Percentiles rank a stretch among this genome's conserved stretches.
phyloP scores from a whole-genome alignment of 1,140 invertebrate genomes.

The Drosophila melanica region DNA sequence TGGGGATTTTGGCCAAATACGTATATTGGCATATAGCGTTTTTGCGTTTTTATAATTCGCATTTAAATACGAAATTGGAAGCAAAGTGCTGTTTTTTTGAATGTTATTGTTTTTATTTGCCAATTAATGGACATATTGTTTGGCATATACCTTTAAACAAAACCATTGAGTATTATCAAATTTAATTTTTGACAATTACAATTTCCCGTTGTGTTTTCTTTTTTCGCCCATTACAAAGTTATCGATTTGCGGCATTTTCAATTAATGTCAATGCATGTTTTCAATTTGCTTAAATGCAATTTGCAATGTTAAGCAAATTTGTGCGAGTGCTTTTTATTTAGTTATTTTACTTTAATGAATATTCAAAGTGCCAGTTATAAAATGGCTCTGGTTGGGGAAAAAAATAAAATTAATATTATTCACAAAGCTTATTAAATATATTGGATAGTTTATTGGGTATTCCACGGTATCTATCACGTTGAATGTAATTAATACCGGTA shows the following conservation, averaged over 20 bases:
- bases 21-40: conserved; percentile 11
- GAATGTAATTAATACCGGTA: neutral
- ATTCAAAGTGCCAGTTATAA: conserved; percentile 1
- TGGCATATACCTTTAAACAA: conserved; percentile 54
- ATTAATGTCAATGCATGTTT: conserved; percentile 40
- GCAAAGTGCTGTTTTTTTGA: conserved; percentile 13
- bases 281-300: conserved; percentile 35
- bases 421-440: neutral
- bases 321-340: conserved; percentile 18
- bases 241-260: conserved; percentile 44
- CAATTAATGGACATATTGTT: conserved; percentile 75
- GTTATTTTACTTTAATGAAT: conserved; percentile 18
- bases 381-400: neutral
- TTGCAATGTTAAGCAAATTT: conserved; percentile 29
- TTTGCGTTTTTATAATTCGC: conserved; percentile 51
- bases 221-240: conserved; percentile 13
- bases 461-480: too few relatives aligned
- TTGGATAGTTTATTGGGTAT: neutral
- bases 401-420: conserved; percentile 20
- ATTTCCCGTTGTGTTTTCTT: conserved; percentile 14
- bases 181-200: conserved; percentile 54
- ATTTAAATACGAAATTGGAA: conserved; percentile 46
- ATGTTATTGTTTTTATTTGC: conserved; percentile 55
- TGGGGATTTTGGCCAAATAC: conserved; percentile 27
- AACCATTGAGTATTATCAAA: conserved; percentile 40